Base-by-base conservation (phyloP, 1,140 invertebrate species). In the Tyrophagus putrescentiae region DNA sequence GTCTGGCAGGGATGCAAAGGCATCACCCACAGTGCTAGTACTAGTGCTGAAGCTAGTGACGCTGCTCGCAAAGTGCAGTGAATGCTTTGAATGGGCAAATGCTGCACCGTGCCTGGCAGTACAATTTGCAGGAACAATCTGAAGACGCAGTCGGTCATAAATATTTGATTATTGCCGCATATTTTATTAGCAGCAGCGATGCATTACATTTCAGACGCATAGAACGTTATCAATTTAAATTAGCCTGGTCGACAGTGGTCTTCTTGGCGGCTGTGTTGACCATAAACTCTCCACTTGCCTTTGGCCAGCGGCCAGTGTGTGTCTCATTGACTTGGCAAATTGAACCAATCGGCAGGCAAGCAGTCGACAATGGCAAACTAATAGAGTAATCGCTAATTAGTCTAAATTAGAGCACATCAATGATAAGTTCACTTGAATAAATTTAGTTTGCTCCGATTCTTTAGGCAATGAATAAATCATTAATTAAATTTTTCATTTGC, bases 191-290 rank as follows among this genome's bases (percentile, higher is more conserved):
- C 13, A n/a, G n/a, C n/a, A n/a, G n/a, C n/a, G n/a, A n/a, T n/a
- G n/a, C n/a, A n/a, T n/a, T n/a, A n/a, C n/a, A n/a, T n/a, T n/a
- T n/a, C 45, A 7, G 21, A 48, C 31, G 23, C 7, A 7, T 21
- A 7, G 45, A 48, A 48, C 7, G 45, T 48, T 6, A 48, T 48
- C 45, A 48, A 48, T 48, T 48, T 48, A 18, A 48, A 48, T 48
- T 48, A 48, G 45, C 18, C 36, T 39, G 36, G 36, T 21, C 13
- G 36, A 39, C 36, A 39, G 36, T 13, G n/a, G n/a, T n/a, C n/a
- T n/a, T n/a, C n/a, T n/a, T n/a, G n/a, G n/a, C n/a, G n/a, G n/a
- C n/a, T n/a, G n/a, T n/a, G n/a, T n/a, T n/a, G n/a, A n/a, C n/a
- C n/a, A n/a, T n/a, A n/a, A n/a, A n/a, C n/a, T n/a, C n/a, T 21